Evolutionary conservation across 2,888 invertebrate species (phyloP), one percentile per base, ranked within the genome.

Genomic region (Papilio demoleus): DNA sequence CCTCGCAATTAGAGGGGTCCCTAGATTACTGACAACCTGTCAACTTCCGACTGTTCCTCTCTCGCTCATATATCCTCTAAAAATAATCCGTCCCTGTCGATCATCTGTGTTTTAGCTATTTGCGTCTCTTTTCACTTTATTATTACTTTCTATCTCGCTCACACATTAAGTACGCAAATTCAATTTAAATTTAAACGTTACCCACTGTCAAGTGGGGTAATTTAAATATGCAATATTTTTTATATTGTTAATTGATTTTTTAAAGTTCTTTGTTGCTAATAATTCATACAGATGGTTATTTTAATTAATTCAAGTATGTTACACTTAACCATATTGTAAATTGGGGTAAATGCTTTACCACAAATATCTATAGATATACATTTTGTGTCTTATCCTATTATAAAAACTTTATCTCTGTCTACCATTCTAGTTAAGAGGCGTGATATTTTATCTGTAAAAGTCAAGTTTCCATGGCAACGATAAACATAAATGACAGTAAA

Each of bases 391-490:
- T n/a, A n/a, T n/a, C n/a, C n/a, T n/a, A n/a, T 14, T 40, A 14
- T 14, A 40, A 40, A 40, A 14, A 1, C n/a, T 4, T 17, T 42
- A 42, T 42, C 42, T 42, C 42, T 42, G 17, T 1, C 42, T 42
- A 42, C 42, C 42, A 6, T 17, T 5, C 17, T 8, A 6, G 6
- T 1, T 40, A 17, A 38, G 2, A 1, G 14, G n/a, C n/a, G 40
- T 40, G 40, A 40, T 56, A 4, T 65, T 11, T 56, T 65, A 67
- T 61, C 61, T 34, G 19, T 36, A 22, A 56, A 53, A 66, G 42
- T 58, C 68, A 64, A 70, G 74, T 76, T 38, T 67, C 79, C 75
- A 77, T 76, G 70, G 71, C 71, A 73, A 79, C 80, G 40, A 42
- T 67, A 69, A 72, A 71, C 66, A 59, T 45, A 56, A n/a, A 45